Base-by-base conservation (phyloP, 2,888 invertebrate species). In the Pseudococcus viburni region DNA sequence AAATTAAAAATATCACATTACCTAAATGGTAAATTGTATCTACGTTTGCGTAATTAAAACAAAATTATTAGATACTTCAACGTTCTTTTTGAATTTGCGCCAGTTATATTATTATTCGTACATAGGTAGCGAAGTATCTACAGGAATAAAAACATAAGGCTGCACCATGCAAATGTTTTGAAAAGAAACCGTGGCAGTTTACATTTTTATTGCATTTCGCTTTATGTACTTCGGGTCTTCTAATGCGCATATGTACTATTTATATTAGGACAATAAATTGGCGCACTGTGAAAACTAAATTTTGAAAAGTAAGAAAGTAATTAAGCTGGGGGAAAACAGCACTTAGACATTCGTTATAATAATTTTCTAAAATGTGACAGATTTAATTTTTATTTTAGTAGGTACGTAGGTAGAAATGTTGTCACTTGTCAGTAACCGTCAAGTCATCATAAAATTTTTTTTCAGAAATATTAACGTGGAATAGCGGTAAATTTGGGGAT, bases 251-350 rank as follows among this genome's bases (percentile, higher is more conserved):
- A 51, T 51, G 48, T 55, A 51, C 55, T 84, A 33, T 42, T 33
- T 89, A 39, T 85, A 48, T 4, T n/a, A 8, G 73, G 22, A 64
- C 68, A 26, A 39, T 77, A 80, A 22, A 2, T 46, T 19, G 22
- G 46, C 77, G 84, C 19, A 1, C 12, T 48, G 51, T 15, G 11
- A 19, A 6, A 12, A 51, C 19, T 73, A 77, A 39, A 55, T 85
- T 77, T 55, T 77, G 64, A 85, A 85, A 85, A 51, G 22, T n/a
- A 33, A 33, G 26, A 85, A 85, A 51, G 22, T n/a, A 33, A 33
- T 1, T 33, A 33, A 33, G 26, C 26, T 33, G 26, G 7, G 15
- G 6, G 84, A 19, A 39, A 68, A 55, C 5, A n/a, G 55, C n/a
- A 55, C 55, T 55, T 55, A 55, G 15, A n/a, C 8, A n/a, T n/a